Evolutionary conservation across 1,140 invertebrate genomes (phyloP).

Genomic region (Drosophila bipectinata): DNA sequence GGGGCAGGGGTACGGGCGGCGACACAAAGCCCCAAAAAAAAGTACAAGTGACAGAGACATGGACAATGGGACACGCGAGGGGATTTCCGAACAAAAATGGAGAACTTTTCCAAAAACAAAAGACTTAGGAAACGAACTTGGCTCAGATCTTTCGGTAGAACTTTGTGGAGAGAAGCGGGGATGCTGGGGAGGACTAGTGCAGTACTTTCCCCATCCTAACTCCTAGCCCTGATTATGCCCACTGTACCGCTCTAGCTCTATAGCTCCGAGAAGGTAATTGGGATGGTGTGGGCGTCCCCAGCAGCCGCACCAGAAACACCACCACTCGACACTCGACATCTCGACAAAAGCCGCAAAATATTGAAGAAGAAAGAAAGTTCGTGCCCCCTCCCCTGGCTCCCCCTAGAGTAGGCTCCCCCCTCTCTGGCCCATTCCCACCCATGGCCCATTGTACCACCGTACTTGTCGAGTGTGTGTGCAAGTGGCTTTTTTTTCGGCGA

Average conservation of each 20-base stretch:
- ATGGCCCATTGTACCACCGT: slow-evolving; percentile 45
- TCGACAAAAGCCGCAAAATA: slow-evolving; percentile 52
- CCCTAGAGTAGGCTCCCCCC: slow-evolving; percentile 8
- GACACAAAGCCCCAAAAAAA: slow-evolving; percentile 30
- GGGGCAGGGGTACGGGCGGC: not conserved
- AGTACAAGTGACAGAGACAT: slow-evolving; percentile 19
- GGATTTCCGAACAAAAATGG: too few relatives aligned
- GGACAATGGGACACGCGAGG: not conserved
- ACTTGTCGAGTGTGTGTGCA: slow-evolving; percentile 4
- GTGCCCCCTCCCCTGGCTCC: slow-evolving; percentile 31
- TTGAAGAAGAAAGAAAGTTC: slow-evolving; percentile 70
- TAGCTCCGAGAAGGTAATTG: slow-evolving; percentile 37
- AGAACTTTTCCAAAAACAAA: slow-evolving; percentile 9
- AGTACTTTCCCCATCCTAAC: too few relatives aligned
- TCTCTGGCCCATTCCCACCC: not conserved
- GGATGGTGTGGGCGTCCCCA: slow-evolving; percentile 57
- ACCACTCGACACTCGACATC: slow-evolving; percentile 25
- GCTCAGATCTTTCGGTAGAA: too few relatives aligned
- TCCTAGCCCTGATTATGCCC: too few relatives aligned
- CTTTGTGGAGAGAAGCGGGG: not conserved
- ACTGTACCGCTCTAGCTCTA: not conserved
- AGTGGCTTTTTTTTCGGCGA: slow-evolving; percentile 46
- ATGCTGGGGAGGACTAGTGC: too few relatives aligned
- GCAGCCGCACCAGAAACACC: not conserved
- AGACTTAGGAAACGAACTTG: slow-evolving; percentile 29